These are phyloP conservation scores for Enteromius anoplus DNA, from an alignment of 2,797 vertebrate genomes.

Conservation along the genomic window DNA sequence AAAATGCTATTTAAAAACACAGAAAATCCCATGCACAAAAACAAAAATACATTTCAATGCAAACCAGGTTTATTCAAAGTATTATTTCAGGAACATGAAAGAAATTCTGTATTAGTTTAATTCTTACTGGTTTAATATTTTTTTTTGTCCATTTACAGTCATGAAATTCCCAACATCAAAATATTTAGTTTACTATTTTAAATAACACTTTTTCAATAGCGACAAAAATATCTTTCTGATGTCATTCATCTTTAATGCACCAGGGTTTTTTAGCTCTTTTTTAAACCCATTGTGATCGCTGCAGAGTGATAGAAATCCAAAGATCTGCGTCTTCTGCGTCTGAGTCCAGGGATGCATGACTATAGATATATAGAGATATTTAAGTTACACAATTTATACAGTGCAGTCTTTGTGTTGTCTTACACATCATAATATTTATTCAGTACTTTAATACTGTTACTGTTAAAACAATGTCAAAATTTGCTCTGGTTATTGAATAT, in stretches of 20 bases:
- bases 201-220: not conserved
- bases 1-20: not conserved
- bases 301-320: not conserved
- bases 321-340: conserved; percentile 20
- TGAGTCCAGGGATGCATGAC: not conserved
- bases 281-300: conserved; percentile 10
- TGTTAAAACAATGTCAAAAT: not conserved
- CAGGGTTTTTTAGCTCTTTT: not conserved
- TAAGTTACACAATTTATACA: not conserved
- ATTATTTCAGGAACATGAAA: not conserved
- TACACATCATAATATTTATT: not conserved
- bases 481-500: too few species aligned
- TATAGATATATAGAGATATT: not conserved
- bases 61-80: not conserved
- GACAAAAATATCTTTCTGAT: not conserved
- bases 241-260: not conserved
- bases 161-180: not conserved
- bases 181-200: not conserved
- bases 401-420: not conserved
- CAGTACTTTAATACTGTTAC: too few species aligned
- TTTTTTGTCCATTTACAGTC: not conserved
- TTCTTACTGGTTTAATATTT: not conserved
- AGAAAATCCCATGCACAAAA: not conserved
- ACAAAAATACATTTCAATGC: not conserved
- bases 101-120: too few species aligned